Conservation (phyloP, 30 jellyfish, hydroid and myxozoan genomes). For the Aurelia aurita complex sp. Pacific region DNA sequence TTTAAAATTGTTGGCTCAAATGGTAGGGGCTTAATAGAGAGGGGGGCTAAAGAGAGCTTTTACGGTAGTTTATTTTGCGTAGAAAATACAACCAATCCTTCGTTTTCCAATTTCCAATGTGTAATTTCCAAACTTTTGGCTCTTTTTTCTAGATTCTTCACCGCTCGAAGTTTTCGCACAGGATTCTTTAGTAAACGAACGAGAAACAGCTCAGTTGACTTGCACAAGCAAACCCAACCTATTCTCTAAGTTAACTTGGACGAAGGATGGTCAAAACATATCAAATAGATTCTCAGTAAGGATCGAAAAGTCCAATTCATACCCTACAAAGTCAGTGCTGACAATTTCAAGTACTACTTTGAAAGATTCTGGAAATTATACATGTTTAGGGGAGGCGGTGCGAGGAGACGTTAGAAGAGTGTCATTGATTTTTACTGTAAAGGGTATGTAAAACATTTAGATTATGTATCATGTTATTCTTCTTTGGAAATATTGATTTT, state of each 20-base stretch:
- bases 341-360: slow-evolving; percentile 25
- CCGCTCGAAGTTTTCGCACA: slow-evolving; percentile 38
- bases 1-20: too few species aligned
- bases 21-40: too few species aligned
- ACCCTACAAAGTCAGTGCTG: slow-evolving; percentile 37
- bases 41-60: too few species aligned
- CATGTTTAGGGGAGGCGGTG: slow-evolving; percentile 70
- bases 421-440: slow-evolving; percentile 15
- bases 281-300: slow-evolving; percentile 4
- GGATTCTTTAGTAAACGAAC: slow-evolving; percentile 32
- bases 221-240: slow-evolving; percentile 67
- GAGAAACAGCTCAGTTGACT: slow-evolving; percentile 22
- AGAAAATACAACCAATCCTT: too few species aligned
- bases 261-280: slow-evolving; percentile 45
- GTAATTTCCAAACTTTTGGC: too few species aligned
- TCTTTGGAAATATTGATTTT: too few species aligned
- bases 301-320: slow-evolving; percentile 12
- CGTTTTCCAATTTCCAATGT: too few species aligned
- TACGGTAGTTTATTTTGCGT: too few species aligned
- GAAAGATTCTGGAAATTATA: slow-evolving; percentile 74
- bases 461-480: too few species aligned
- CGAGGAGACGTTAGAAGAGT: slow-evolving; percentile 39
- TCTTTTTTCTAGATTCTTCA: too few species aligned
- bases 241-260: slow-evolving; percentile 69
- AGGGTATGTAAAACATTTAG: background rate